Evolutionary conservation across 2,113 vertebrate species (phyloP).

Genomic region (Crotophaga sulcirostris): DNA sequence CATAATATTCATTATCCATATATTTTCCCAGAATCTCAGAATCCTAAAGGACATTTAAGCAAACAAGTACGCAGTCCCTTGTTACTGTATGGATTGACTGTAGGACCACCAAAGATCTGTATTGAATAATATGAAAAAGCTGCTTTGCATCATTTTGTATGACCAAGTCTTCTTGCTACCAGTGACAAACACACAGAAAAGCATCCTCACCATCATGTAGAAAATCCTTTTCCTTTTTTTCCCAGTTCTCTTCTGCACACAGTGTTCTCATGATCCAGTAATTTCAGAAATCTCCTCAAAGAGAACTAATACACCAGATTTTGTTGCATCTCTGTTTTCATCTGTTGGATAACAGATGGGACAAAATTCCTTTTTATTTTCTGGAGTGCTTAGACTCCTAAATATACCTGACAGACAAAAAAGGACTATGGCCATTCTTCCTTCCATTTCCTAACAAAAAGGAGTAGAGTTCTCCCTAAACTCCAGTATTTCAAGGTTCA

Average conservation of each 20-base stretch:
- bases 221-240: background rate
- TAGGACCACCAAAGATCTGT: background rate
- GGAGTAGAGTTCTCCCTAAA: rapidly evolving
- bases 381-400: background rate
- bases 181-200: background rate
- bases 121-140: background rate
- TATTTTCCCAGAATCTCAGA: background rate
- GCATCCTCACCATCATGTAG: rapidly evolving
- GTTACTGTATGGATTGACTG: background rate
- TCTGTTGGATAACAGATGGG: background rate
- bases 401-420: background rate
- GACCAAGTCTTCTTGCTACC: background rate
- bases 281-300: background rate
- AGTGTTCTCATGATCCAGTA: background rate
- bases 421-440: background rate
- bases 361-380: background rate
- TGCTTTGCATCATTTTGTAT: background rate
- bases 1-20: background rate
- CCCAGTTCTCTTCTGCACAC: background rate
- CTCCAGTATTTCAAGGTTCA: background rate
- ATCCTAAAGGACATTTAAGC: background rate
- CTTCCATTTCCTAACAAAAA: background rate
- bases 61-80: background rate
- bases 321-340: background rate
- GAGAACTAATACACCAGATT: background rate